phyloP scores from a whole-genome alignment of 2,888 invertebrate genomes.

The Noctua comes region DNA sequence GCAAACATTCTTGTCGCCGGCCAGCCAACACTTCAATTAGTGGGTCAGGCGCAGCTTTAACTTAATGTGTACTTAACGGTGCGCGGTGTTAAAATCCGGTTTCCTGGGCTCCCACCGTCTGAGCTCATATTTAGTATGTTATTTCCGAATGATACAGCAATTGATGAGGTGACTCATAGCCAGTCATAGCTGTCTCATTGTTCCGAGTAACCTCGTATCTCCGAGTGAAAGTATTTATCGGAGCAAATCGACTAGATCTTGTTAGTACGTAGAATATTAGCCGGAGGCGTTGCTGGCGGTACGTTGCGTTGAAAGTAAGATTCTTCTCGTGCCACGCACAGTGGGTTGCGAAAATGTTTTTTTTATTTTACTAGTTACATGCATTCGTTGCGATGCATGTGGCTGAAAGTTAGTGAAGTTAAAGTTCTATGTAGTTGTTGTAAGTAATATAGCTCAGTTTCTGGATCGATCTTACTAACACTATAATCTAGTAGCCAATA shows the following conservation, averaged over 20 bases:
- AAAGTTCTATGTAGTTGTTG: not conserved
- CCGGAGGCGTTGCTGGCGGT: conserved; percentile 56
- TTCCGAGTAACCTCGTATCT: conserved; percentile 73
- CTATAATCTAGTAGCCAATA: not conserved
- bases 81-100: conserved; percentile 84
- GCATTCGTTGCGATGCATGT: not conserved
- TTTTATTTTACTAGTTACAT: not conserved
- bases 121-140: conserved; percentile 66
- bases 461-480: not conserved
- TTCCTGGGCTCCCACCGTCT: conserved; percentile 71
- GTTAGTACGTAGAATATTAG: conserved; percentile 59
- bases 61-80: conserved; percentile 85
- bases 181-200: conserved; percentile 70
- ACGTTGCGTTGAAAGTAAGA: conserved; percentile 44
- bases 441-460: not conserved
- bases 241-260: conserved; percentile 70
- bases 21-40: conserved; percentile 76
- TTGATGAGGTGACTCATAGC: conserved; percentile 69
- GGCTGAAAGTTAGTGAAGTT: not conserved
- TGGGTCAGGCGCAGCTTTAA: conserved; percentile 81
- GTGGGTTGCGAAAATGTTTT: conserved; percentile 8
- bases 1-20: conserved; percentile 74
- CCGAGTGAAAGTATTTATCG: conserved; percentile 79
- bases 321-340: conserved; percentile 9
- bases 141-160: conserved; percentile 65